Base-by-base conservation (phyloP, 2,113 vertebrate genomes). In the Tachuris rubrigastra region DNA sequence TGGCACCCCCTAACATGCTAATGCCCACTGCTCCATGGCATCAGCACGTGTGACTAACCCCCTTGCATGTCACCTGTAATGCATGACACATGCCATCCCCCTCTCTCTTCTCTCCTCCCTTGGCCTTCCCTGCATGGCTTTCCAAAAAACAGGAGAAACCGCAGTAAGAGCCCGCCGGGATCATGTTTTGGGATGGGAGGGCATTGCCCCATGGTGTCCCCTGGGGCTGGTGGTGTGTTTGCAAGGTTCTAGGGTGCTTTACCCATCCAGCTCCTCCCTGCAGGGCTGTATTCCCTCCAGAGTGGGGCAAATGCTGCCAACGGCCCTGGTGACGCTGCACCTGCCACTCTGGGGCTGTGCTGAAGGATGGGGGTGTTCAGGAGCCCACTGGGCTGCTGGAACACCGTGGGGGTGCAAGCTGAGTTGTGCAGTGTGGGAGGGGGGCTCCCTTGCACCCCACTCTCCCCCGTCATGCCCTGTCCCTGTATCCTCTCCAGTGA, bases 401-500 rank as follows among this genome's bases (percentile, higher is more conserved):
- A 37, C 19, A 15, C 27, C 0, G 0, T 52, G 59, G 3, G 0
- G 0, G 42, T 19, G 21, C 55, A 18, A 47, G 10, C 10, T 35
- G 66, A 66, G n/a, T 41, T 76, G 33, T 59, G 52, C 0, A 0
- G 44, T 28, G 37, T 3, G 49, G 33, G 65, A n/a, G 31, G 31
- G 41, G 10, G 7, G 6, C 56, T 76, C 12, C 21, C 18, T 41
- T 21, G 13, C 11, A 22, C 33, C 46, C 14, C 8, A 5, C 14
- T 12, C 30, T 13, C 21, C 10, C 5, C 39, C 41, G 58, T 46
- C 49, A 14, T 3, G 11, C 35, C 22, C 15, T 86, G 80, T 81
- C 52, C 76, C 85, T 47, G 47, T 92, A 35, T 91, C 83, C 93
- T 75, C 49, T 11, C 56, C 83, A 99, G 99, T 8, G 99, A 99